Evolutionary conservation across 2,797 vertebrate genomes (phyloP).

Genomic region (Eremophila alpestris): DNA sequence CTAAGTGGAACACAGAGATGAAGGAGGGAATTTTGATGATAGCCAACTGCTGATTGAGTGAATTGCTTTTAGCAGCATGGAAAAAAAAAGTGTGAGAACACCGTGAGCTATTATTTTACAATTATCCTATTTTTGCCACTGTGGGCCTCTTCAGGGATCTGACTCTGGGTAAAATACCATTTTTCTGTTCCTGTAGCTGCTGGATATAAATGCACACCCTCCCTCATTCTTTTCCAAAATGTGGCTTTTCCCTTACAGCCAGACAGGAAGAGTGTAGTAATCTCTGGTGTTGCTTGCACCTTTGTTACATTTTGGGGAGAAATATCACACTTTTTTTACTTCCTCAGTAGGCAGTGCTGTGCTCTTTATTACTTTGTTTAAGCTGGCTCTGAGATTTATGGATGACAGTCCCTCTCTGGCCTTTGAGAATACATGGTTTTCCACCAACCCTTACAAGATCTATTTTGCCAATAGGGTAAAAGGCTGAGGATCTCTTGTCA

Average conservation of each 20-base stretch:
- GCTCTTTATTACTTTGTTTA: not conserved
- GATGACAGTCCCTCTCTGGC: not conserved
- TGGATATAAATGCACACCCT: not conserved
- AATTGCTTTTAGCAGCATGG: slow-evolving; percentile 25
- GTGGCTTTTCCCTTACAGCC: not conserved
- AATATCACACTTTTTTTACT: not conserved
- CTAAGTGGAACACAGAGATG: slow-evolving; percentile 58
- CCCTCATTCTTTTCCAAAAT: not conserved
- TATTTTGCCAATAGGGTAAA: not conserved
- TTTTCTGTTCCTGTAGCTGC: not conserved
- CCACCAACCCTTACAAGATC: not conserved
- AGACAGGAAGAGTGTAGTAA: not conserved
- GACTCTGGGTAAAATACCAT: not conserved
- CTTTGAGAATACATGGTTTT: not conserved
- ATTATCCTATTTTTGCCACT: slow-evolving; percentile 59
- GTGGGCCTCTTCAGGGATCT: slow-evolving; percentile 13
- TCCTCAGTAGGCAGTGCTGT: rapidly evolving
- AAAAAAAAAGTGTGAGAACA: slow-evolving; percentile 33
- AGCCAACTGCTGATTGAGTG: slow-evolving; percentile 33
- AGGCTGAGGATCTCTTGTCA: not conserved
- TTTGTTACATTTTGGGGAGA: not conserved
- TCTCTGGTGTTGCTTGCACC: not conserved
- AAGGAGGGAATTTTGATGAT: slow-evolving; percentile 48
- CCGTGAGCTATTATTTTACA: slow-evolving; percentile 42
- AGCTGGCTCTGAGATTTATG: not conserved